A percentile compares a stretch with the other conserved stretches of the same genome.
Evolutionary conservation across 1,140 invertebrate genomes (phyloP).

Genomic region (Caenorhabditis tropicalis): DNA sequence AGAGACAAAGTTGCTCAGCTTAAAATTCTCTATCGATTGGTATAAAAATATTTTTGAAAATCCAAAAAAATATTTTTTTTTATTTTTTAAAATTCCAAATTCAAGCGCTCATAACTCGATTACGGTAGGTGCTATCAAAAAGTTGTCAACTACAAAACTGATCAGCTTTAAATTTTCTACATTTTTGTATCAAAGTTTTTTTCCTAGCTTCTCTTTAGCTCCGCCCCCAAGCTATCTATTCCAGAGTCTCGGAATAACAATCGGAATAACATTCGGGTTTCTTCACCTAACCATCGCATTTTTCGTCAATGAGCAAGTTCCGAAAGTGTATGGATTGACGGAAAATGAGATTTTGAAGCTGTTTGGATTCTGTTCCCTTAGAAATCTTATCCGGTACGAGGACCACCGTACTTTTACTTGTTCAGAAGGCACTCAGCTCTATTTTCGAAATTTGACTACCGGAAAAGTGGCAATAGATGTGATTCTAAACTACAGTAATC

Average conservation of each 20-base stretch:
- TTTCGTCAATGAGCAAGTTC: not conserved
- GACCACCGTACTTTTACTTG: not conserved
- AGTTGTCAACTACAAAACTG: too few species aligned
- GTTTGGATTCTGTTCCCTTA: not conserved
- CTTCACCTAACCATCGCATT: not conserved
- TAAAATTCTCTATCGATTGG: too few species aligned
- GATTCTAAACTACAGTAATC: not conserved
- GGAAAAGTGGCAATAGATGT: not conserved
- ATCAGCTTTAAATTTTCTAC: too few species aligned
- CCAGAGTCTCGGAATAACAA: not conserved
- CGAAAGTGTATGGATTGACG: not conserved
- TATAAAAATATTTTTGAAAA: too few species aligned
- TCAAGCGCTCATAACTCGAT: too few species aligned
- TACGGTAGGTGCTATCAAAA: too few species aligned
- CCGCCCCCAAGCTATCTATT: not conserved
- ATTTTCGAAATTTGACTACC: not conserved
- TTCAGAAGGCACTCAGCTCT: not conserved
- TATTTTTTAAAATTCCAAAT: too few species aligned
- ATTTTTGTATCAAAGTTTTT: too few species aligned
- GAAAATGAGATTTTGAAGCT: not conserved
- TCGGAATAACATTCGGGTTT: not conserved
- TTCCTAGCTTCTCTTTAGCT: too few species aligned
- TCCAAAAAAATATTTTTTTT: too few species aligned
- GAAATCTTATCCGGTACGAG: not conserved
- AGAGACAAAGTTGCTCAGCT: too few species aligned